Percentiles rank a stretch among this genome's conserved stretches.
Conservation (phyloP, 2,113 vertebrate genomes). For the Amphiprion percula region DNA sequence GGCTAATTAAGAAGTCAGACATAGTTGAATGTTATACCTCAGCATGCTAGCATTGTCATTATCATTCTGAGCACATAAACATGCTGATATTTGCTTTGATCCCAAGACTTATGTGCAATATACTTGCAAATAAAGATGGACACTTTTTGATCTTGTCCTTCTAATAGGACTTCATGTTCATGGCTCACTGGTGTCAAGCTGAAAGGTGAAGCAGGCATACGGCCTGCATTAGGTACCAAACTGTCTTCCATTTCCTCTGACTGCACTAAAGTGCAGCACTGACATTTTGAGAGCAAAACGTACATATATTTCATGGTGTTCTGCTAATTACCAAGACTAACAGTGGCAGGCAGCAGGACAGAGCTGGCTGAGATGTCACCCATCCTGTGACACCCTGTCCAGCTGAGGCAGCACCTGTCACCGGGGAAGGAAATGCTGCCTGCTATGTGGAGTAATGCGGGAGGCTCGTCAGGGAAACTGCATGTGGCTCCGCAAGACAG, state of each 20-base stretch:
- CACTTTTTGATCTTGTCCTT: no score
- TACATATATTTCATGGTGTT: background rate
- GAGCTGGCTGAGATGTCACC: background rate
- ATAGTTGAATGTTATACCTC: no score
- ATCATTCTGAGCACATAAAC: no score
- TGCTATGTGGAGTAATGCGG: background rate
- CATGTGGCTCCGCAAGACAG: background rate
- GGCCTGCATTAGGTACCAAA: background rate
- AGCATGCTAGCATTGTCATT: no score
- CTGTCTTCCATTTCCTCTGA: background rate
- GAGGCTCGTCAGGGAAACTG: background rate
- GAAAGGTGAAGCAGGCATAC: no score
- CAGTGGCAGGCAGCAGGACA: background rate
- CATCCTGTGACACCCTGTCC: background rate
- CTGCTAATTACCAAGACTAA: background rate
- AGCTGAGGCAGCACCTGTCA: constrained; percentile 17
- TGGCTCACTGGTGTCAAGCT: no score
- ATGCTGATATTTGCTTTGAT: no score
- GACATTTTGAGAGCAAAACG: background rate
- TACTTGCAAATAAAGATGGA: no score
- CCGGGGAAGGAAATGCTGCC: background rate
- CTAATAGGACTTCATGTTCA: no score
- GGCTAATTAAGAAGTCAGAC: no score
- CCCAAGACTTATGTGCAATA: no score
- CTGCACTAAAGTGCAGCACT: background rate